Conservation (phyloP, 2,888 invertebrate species). For the Conistra vaccinii region DNA sequence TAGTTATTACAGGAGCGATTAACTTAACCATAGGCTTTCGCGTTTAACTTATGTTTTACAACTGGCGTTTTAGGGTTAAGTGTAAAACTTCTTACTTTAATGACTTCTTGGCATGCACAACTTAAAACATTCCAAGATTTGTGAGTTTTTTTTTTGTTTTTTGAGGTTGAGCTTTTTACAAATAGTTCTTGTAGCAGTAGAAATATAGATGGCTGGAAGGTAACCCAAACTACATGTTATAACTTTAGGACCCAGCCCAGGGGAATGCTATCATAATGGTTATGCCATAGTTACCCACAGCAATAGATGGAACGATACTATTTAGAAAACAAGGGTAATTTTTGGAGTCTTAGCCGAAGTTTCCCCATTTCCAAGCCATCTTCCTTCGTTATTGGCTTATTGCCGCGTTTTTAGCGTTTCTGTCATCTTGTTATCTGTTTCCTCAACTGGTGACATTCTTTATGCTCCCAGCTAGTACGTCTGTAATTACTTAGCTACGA, state of each 20-base stretch:
- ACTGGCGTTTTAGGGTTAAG: slow-evolving; percentile 52
- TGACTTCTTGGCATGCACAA: slow-evolving; percentile 34
- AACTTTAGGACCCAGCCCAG: background rate
- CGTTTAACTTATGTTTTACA: slow-evolving; percentile 49
- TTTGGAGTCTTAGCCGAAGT: background rate
- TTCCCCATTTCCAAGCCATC: background rate
- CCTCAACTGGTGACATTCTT: too few relatives aligned
- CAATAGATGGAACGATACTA: background rate
- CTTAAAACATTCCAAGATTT: slow-evolving; percentile 5
- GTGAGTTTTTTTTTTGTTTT: background rate
- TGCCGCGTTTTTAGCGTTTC: background rate
- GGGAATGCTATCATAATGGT: too few relatives aligned
- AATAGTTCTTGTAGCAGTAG: background rate
- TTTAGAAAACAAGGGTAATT: background rate
- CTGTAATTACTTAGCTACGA: too few relatives aligned
- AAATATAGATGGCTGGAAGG: background rate
- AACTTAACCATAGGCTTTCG: slow-evolving; percentile 53
- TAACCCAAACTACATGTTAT: background rate
- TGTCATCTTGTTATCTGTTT: background rate
- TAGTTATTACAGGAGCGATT: slow-evolving; percentile 52
- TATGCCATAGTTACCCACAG: too few relatives aligned
- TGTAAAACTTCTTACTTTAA: slow-evolving; percentile 49
- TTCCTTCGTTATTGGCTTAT: background rate
- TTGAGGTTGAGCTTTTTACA: background rate
- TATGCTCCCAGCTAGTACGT: too few relatives aligned